phyloP scores from a whole-genome alignment of 2,113 vertebrate species.

The Siniperca knerii region DNA sequence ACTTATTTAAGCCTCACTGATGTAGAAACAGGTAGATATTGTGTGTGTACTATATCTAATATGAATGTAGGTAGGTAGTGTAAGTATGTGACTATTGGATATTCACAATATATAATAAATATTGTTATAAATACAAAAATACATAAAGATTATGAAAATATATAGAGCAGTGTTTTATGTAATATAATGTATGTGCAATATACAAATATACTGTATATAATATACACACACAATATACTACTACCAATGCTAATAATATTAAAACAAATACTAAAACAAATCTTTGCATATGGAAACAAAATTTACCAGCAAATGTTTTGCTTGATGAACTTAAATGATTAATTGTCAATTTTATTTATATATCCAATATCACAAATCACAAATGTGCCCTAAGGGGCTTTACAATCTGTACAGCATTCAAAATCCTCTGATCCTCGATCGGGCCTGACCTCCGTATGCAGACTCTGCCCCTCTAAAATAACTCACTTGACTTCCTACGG shows the following conservation, averaged over 20 bases:
- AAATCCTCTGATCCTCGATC: too few species aligned
- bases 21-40: not conserved
- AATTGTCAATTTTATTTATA: too few species aligned
- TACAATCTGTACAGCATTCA: too few species aligned
- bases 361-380: too few species aligned
- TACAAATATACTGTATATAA: not conserved
- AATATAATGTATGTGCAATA: not conserved
- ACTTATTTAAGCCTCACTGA: not conserved
- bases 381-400: too few species aligned
- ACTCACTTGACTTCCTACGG: not conserved
- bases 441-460: not conserved
- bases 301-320: not conserved
- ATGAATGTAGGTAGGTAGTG: not conserved
- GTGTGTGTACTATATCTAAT: not conserved
- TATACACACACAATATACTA: too few species aligned
- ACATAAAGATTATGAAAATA: too few species aligned
- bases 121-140: not conserved
- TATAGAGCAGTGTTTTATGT: too few species aligned
- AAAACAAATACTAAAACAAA: too few species aligned
- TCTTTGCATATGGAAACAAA: too few species aligned
- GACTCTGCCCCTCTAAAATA: too few species aligned
- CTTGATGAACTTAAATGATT: not conserved
- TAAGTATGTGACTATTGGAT: not conserved
- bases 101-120: not conserved
- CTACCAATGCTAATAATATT: too few species aligned